Evolutionary conservation across 2,888 invertebrate genomes (phyloP), one percentile per base, ranked within the genome.

Genomic region (Ectobius pallidus): DNA sequence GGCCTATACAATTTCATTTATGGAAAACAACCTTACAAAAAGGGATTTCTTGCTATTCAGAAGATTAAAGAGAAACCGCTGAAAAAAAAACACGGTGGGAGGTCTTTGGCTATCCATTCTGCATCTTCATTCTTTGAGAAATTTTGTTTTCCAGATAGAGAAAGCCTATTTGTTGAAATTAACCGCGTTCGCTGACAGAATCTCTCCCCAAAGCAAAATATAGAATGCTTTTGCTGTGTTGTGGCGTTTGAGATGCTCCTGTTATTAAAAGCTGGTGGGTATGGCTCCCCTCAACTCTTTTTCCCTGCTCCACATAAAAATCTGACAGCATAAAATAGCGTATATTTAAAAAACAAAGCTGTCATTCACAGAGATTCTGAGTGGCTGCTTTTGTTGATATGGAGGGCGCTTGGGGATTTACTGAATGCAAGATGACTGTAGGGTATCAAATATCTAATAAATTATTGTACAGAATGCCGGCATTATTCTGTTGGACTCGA

Each of bases 261-360:
- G 52, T 52, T 52, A 52, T 52, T 52, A 52, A 52, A 52, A 52
- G 22, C 22, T 52, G 22, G 52, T 52, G 22, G 20, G 25, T 52
- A 52, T 4, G 52, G 1, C 25, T 52, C 52, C 11, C 49, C 18
- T 11, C 39, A 39, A 9, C 39, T 14, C 39, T 39, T 9, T 39
- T 49, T 52, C 25, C 20, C 52, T 0, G 14, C 52, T n/a, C n/a
- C n/a, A n/a, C n/a, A n/a, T n/a, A n/a, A 52, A 25, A 52, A 52
- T 52, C 52, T 25, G 52, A 52, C 52, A 52, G 52, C 52, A 25
- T 52, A 52, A 22, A 52, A 52, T n/a, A 52, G 52, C 22, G 25
- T 52, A 18, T 52, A 52, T 52, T 52, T 52, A 52, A 39, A 39
- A 52, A 52, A 52, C 52, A 52, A 52, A 25, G 52, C 52, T 25